A percentile compares a stretch with the other conserved stretches of the same genome.
phyloP scores from a whole-genome alignment of 2,888 invertebrate species.

The Ormyrus nitidulus region DNA sequence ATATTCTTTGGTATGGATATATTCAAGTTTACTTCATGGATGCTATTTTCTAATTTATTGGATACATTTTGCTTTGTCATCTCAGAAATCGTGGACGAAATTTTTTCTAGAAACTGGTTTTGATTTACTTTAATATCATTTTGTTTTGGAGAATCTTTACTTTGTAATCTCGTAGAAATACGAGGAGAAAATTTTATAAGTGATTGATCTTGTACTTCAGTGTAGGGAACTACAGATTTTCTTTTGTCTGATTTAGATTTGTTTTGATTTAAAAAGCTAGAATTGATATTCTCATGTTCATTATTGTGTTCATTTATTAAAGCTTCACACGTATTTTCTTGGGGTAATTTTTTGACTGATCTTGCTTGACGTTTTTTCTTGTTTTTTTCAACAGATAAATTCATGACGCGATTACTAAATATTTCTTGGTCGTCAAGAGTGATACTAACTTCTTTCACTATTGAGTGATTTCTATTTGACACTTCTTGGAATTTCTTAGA shows the following conservation, averaged over 20 bases:
- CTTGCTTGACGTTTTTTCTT: no score
- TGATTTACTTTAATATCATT: not conserved
- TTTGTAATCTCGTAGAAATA: not conserved
- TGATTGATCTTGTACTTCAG: conserved; percentile 30
- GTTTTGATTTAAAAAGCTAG: conserved; percentile 2
- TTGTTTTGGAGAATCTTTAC: not conserved
- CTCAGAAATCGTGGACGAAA: not conserved
- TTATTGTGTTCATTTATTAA: not conserved
- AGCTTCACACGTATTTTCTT: no score
- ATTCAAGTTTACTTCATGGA: not conserved
- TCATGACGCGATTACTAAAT: not conserved
- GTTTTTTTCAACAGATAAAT: no score
- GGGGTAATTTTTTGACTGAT: no score
- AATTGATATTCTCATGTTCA: not conserved
- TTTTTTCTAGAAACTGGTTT: not conserved
- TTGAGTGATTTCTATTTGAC: no score
- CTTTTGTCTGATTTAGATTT: not conserved
- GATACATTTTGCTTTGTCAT: not conserved
- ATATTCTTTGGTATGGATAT: not conserved
- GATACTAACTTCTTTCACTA: not conserved
- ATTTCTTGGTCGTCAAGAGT: not conserved
- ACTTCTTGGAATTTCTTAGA: not conserved
- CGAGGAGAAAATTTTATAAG: conserved; percentile 46
- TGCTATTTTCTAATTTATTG: no score
- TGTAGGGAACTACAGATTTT: not conserved